These are phyloP conservation scores for Corbicula japonica DNA, from an alignment of 2,888 invertebrate genomes.

Conservation along the genomic window DNA sequence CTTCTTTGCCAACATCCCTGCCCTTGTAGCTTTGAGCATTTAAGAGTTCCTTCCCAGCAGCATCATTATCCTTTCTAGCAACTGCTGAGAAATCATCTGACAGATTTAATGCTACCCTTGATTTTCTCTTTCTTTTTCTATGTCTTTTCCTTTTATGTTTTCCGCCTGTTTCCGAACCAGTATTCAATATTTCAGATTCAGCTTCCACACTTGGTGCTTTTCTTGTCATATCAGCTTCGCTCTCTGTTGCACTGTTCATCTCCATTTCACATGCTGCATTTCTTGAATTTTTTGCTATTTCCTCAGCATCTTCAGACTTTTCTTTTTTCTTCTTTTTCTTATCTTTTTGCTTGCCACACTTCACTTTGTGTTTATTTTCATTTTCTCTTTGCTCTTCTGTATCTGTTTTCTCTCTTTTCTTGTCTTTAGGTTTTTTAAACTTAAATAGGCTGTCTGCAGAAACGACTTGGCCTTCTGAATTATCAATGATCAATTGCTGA, in stretches of 20 bases:
- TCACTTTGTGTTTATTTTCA: neutral
- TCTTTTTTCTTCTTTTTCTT: slow-evolving; percentile 24
- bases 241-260: neutral
- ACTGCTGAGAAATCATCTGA: neutral
- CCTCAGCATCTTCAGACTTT: slow-evolving; percentile 3
- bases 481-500: too few relatives aligned
- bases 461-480: too few relatives aligned
- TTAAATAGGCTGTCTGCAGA: too few relatives aligned
- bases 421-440: neutral
- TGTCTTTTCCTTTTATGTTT: slow-evolving; percentile 26
- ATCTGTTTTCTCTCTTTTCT: neutral
- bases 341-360: slow-evolving; percentile 8
- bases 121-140: slow-evolving; percentile 28
- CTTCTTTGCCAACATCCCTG: slow-evolving; percentile 31
- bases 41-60: neutral
- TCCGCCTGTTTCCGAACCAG: too few relatives aligned
- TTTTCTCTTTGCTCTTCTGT: neutral
- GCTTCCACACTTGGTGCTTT: neutral
- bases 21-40: slow-evolving; percentile 25
- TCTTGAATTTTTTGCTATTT: neutral
- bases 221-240: neutral
- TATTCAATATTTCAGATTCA: neutral
- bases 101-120: neutral
- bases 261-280: neutral
- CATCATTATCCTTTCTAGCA: neutral